Base-by-base conservation (phyloP, 2,888 invertebrate genomes). In the Drosophila melanocephala region DNA sequence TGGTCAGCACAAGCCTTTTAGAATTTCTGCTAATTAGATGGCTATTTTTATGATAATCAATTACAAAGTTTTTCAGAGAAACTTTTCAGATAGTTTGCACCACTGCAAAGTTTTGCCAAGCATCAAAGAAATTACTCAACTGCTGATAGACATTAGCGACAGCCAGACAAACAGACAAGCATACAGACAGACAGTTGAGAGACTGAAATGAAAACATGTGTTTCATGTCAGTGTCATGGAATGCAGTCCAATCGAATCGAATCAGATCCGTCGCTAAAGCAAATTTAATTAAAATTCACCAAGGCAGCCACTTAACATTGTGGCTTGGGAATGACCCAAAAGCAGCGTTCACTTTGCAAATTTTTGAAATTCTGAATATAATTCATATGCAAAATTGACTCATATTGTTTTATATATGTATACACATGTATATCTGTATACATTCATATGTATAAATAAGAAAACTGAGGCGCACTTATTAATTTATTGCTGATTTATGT, bases 41-140 rank as follows among this genome's bases (percentile, higher is more conserved):
- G 75, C 83, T 70, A 64, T 77, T 78, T 90, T 78, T 80, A 81
- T 81, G 81, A 79, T 90, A 86, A 87, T 87, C 87, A 87, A 89
- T 89, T 90, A 90, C 78, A 88, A 86, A 90, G 87, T 86, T 90
- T 88, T 61, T 50, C 67, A 58, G 50, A 59, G 22, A 60, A 79
- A 79, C 71, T 84, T 84, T 68, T 53, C 42, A 61, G 55, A 68
- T 73, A 71, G 75, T 85, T 87, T 72, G 26, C 42, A 47, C 39
- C 52, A 56, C 52, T 44, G 50, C 19, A 74, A 83, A 89, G 56
- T 87, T 81, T 71, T 58, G 66, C 32, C 58, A 58, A 70, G 72
- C 83, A 76, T 71, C 82, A 76, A 84, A 82, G 72, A 83, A 82
- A 90, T 90, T 79, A 77, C 86, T 77, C 73, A 63, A 35, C 39